These are phyloP conservation scores for Synergus umbraculus DNA, from an alignment of 2,888 invertebrate species.

Conservation along the genomic window DNA sequence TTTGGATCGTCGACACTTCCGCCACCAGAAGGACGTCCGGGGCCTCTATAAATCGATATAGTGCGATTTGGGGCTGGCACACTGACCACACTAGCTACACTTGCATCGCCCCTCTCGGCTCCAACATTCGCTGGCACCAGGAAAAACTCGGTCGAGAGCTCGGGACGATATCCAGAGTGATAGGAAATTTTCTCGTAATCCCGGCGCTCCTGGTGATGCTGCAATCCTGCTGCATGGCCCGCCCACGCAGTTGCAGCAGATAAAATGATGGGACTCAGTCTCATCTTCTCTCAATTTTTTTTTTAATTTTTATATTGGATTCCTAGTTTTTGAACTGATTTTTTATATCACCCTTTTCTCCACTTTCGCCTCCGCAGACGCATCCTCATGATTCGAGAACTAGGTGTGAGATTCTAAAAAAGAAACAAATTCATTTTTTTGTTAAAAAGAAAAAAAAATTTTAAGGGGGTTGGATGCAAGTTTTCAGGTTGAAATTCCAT, in stretches of 20 bases:
- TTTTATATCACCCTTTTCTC: constrained; percentile 43
- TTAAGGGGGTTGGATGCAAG: too few relatives aligned
- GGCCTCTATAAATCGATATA: constrained; percentile 64
- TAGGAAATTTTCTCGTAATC: constrained; percentile 59
- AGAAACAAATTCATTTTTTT: not conserved
- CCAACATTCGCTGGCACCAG: constrained; percentile 82
- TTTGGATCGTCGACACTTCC: constrained; percentile 67
- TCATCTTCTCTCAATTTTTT: constrained; percentile 60
- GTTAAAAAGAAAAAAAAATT: too few relatives aligned
- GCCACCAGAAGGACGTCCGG: constrained; percentile 49
- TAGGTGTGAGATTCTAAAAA: not conserved
- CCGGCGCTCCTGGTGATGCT: constrained; percentile 56
- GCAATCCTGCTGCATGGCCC: constrained; percentile 66
- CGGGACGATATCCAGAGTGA: constrained; percentile 79
- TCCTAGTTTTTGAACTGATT: constrained; percentile 5
- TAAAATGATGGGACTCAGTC: constrained; percentile 72
- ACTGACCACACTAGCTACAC: constrained; percentile 72
- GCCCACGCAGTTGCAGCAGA: constrained; percentile 76
- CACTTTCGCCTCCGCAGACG: constrained; percentile 48
- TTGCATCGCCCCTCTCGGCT: constrained; percentile 70
- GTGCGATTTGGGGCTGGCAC: constrained; percentile 73
- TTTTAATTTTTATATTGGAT: not conserved
- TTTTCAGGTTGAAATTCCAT: too few relatives aligned
- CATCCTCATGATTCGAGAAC: constrained; percentile 26
- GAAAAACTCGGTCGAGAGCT: constrained; percentile 92